Evolutionary conservation across 2,797 vertebrate species (phyloP).

Genomic region (Scleropages formosus): DNA sequence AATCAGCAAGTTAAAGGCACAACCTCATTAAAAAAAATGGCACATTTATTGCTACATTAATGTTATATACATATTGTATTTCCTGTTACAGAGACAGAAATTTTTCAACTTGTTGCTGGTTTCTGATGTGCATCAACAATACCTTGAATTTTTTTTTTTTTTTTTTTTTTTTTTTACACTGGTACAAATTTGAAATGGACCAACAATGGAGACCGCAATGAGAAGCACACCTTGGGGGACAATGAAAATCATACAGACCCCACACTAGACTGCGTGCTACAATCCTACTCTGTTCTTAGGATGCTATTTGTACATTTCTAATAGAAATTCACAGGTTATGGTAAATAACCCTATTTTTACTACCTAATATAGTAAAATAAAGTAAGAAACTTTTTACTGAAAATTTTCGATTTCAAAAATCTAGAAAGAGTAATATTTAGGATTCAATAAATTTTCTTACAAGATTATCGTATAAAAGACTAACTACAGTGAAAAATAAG

Average conservation of each 20-base stretch:
- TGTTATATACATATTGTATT: slow-evolving; percentile 99
- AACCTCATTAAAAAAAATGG: slow-evolving; percentile 95
- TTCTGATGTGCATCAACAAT: slow-evolving; percentile 86
- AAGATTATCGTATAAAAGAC: slow-evolving; percentile 99
- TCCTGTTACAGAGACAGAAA: slow-evolving; percentile 97
- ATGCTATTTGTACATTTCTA: slow-evolving; percentile 87
- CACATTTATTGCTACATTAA: slow-evolving; percentile 99
- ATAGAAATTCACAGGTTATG: slow-evolving; percentile 95
- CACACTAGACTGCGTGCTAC: slow-evolving; percentile 86
- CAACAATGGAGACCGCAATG: slow-evolving; percentile 84
- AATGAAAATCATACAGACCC: slow-evolving; percentile 80
- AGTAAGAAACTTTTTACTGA: slow-evolving; percentile 99
- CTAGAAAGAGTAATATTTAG: slow-evolving; percentile 99
- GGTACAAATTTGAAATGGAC: slow-evolving; percentile 88
- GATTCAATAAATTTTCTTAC: slow-evolving; percentile 99
- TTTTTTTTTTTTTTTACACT: no score
- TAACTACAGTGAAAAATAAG: slow-evolving; percentile 99
- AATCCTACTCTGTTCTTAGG: slow-evolving; percentile 85
- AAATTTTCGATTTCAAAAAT: slow-evolving; percentile 99
- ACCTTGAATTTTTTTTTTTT: slow-evolving; percentile 89
- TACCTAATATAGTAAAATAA: slow-evolving; percentile 99
- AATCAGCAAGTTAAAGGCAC: slow-evolving; percentile 44
- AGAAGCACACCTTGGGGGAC: slow-evolving; percentile 82
- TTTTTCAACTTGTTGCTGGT: slow-evolving; percentile 85
- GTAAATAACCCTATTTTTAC: slow-evolving; percentile 99